phyloP scores from a whole-genome alignment of 2,888 invertebrate genomes.

The Andrena flavipes region DNA sequence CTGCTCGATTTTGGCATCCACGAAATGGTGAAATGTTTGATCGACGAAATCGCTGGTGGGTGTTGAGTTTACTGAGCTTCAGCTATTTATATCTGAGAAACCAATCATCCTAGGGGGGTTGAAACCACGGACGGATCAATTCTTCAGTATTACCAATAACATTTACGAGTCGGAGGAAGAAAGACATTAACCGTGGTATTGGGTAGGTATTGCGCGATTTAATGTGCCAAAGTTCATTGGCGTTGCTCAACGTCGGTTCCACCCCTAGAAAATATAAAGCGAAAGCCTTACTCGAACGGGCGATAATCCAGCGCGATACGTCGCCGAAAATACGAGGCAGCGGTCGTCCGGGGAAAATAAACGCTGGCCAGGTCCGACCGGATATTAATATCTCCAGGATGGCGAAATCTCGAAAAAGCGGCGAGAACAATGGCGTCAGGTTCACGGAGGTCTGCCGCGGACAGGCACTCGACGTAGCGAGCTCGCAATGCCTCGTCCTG shows the following conservation, averaged over 20 bases:
- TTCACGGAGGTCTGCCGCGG: constrained; percentile 60
- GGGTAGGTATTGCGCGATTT: too few species aligned
- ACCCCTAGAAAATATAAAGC: neutral
- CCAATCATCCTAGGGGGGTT: too few species aligned
- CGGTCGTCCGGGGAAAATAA: constrained; percentile 24
- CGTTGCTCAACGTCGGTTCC: neutral
- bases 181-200: too few species aligned
- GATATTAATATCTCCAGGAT: constrained; percentile 60
- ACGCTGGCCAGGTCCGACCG: constrained; percentile 32
- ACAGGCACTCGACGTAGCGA: constrained; percentile 59
- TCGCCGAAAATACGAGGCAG: constrained; percentile 37
- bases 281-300: neutral
- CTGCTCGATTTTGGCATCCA: neutral
- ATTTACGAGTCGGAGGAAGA: too few species aligned
- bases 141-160: too few species aligned
- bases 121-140: too few species aligned
- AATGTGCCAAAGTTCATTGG: too few species aligned
- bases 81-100: too few species aligned
- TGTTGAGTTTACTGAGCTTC: too few species aligned
- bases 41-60: too few species aligned
- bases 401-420: constrained; percentile 57
- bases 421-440: constrained; percentile 62
- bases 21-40: neutral
- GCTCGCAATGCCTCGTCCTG: constrained; percentile 38
- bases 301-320: constrained; percentile 20